Evolutionary conservation across 2,888 invertebrate genomes (phyloP), one percentile per base, ranked within the genome.

Genomic region (Deilephila porcellus): DNA sequence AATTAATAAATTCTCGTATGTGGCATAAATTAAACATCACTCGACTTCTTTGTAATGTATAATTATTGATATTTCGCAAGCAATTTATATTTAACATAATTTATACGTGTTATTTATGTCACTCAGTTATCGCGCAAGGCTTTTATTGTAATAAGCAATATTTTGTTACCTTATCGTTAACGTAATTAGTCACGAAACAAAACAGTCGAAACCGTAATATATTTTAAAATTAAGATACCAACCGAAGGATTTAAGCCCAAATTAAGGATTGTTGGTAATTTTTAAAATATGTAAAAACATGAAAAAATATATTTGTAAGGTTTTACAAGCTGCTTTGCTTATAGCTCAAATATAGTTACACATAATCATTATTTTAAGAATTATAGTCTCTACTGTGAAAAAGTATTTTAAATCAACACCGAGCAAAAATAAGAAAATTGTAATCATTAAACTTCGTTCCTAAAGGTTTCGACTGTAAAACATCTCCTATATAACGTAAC

Each of bases 121-220:
- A 67, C 67, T 67, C 45, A 17, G 25, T 67, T 45, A 45, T 64
- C 20, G 45, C 52, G 45, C 67, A 45, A 67, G 7, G 20, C 20
- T 37, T 45, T 45, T 67, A 52, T 67, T 67, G 14, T 52, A 25
- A 4, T 53, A 45, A 52, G 52, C 25, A 67, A 67, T 52, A 52
- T 25, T 52, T 67, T 67, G 67, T 67, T 67, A 67, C 67, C 67
- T 45, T 45, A 45, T 67, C 20, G 20, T 34, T 63, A 67, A 64
- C 19, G 34, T 63, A 59, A 59, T 64, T 64, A 19, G 32, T 7
- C 32, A 45, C 32, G 37, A 67, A 45, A 20, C 20, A 11, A 62
- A 29, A 17, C 14, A 25, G 17, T 67, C 45, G 64, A 52, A 67
- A 67, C 52, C 52, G 6, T 32, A 0, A 64, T 37, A 37, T 17